Evolutionary conservation across 1,140 invertebrate genomes (phyloP).

Genomic region (Trypoxylus dichotomus): DNA sequence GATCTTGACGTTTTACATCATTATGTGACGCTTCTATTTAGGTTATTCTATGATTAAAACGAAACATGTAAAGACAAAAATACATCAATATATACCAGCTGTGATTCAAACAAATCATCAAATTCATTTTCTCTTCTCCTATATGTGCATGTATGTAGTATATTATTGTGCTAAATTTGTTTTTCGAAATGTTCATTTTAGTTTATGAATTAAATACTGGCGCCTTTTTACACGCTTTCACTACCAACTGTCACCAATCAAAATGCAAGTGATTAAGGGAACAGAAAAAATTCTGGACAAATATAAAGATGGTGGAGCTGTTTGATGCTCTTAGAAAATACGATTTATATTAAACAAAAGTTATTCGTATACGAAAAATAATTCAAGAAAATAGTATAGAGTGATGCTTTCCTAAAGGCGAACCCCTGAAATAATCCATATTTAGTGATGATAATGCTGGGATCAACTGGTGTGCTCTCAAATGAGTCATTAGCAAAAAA

Average conservation of each 20-base stretch:
- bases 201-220: background rate
- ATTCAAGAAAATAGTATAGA: background rate
- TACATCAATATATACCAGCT: no score
- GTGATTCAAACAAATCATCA: no score
- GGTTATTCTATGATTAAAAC: no score
- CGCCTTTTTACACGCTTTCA: background rate
- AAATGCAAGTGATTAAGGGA: background rate
- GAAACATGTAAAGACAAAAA: no score
- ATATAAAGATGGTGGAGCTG: conserved; percentile 23
- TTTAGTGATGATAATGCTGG: background rate
- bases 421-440: background rate
- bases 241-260: background rate
- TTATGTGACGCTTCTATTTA: no score
- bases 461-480: background rate
- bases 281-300: background rate
- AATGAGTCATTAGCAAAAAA: conserved; percentile 22
- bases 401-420: background rate
- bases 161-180: no score
- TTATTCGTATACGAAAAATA: background rate
- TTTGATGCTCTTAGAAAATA: conserved; percentile 3
- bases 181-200: no score
- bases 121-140: no score
- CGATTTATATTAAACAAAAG: background rate
- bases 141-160: no score
- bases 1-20: no score